A percentile compares a stretch with the other conserved stretches of the same genome.
These are phyloP conservation scores for Glaucidium brasilianum DNA, from an alignment of 2,113 vertebrate species.

Conservation along the genomic window DNA sequence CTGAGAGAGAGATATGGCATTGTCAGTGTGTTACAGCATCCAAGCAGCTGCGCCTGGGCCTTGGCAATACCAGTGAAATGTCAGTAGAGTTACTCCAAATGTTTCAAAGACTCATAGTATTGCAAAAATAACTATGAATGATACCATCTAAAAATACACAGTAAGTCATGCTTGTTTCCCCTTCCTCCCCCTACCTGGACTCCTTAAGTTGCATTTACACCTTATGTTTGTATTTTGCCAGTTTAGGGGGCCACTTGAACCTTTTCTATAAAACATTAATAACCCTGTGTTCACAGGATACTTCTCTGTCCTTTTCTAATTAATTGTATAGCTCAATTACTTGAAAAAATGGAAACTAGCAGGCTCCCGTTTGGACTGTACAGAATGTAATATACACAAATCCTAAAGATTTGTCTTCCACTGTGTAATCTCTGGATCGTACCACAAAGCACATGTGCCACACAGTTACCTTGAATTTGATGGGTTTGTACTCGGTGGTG, in stretches of 20 bases:
- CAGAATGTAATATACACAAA: not conserved
- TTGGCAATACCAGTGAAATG: not conserved
- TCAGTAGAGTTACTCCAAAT: not conserved
- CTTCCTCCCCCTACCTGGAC: not conserved
- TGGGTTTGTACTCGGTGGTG: not conserved
- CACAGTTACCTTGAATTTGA: not conserved
- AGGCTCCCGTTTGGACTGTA: not conserved
- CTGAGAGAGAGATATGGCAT: not conserved
- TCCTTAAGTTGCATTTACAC: not conserved
- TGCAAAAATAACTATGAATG: conserved; percentile 13
- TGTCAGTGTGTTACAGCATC: not conserved
- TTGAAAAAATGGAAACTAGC: not conserved
- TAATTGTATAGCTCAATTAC: not conserved
- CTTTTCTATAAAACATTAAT: not conserved
- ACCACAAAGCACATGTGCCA: not conserved
- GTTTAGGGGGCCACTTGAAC: not conserved
- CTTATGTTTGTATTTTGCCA: not conserved
- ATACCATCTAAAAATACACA: not conserved
- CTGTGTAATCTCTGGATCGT: not conserved
- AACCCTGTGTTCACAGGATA: not conserved
- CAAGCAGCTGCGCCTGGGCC: not conserved
- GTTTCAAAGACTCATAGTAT: not conserved
- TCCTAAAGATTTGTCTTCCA: not conserved
- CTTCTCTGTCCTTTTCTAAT: not conserved
- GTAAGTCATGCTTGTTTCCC: not conserved